Evolutionary conservation across 2,888 invertebrate species (phyloP).

Genomic region (Plusia festucae): DNA sequence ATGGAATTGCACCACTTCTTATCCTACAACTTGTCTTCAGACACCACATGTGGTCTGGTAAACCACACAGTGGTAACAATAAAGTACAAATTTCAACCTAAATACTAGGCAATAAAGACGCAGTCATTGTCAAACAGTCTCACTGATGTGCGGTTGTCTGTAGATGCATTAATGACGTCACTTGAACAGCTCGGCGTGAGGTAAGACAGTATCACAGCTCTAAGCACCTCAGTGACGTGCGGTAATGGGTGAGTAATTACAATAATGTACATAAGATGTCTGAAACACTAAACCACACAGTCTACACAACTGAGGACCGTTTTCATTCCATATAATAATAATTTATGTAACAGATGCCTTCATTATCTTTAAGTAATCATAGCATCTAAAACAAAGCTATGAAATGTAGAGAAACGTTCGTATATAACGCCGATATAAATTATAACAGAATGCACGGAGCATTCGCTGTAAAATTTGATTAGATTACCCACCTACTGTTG

Average conservation of each 20-base stretch:
- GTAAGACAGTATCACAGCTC: conserved; percentile 23
- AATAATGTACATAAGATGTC: conserved; percentile 36
- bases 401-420: conserved; percentile 1
- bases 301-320: conserved; percentile 11
- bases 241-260: conserved; percentile 51
- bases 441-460: conserved; percentile 50
- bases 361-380: conserved; percentile 27
- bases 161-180: conserved; percentile 7
- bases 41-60: no score
- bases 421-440: conserved; percentile 31
- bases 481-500: conserved; percentile 64
- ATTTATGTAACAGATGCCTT: conserved; percentile 21
- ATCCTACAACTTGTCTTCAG: no score
- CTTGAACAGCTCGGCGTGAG: conserved; percentile 13
- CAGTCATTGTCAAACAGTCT: neutral
- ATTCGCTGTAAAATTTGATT: conserved; percentile 66
- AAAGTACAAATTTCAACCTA: neutral
- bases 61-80: neutral
- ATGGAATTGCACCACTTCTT: no score
- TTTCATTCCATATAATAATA: conserved; percentile 17
- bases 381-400: conserved; percentile 8
- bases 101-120: neutral
- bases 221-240: conserved; percentile 36
- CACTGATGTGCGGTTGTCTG: neutral
- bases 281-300: conserved; percentile 10